phyloP scores from a whole-genome alignment of 2,797 vertebrate genomes.

The Hippoglossus hippoglossus region DNA sequence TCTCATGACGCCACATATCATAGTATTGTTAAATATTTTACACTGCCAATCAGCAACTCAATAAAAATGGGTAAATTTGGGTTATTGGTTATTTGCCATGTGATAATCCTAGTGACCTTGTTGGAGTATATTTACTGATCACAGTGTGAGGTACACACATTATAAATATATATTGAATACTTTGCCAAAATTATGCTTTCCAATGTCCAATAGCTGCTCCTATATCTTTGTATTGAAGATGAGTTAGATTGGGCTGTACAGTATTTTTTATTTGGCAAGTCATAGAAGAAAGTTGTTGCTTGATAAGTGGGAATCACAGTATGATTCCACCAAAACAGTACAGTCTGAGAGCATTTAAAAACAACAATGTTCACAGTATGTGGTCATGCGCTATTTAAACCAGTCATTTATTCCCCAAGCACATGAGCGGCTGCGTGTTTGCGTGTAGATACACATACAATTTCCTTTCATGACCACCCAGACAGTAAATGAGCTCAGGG shows the following conservation, averaged over 20 bases:
- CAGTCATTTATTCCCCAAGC: not conserved
- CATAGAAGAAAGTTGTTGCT: not conserved
- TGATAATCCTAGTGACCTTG: no score
- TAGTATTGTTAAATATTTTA: no score
- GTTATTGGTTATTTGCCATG: no score
- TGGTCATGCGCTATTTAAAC: constrained; percentile 15
- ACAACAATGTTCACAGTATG: not conserved
- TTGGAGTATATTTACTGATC: no score
- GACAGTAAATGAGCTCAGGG: constrained; percentile 74
- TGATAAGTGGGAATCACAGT: no score
- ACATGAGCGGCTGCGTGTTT: constrained; percentile 21
- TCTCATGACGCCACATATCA: no score
- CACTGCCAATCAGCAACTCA: no score
- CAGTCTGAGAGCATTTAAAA: not conserved
- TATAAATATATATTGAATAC: no score
- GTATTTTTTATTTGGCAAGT: not conserved
- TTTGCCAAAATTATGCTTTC: no score
- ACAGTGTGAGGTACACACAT: no score
- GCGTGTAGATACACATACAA: constrained; percentile 24
- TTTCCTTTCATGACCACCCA: constrained; percentile 76
- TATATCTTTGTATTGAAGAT: not conserved
- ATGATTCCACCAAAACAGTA: not conserved
- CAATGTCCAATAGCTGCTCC: no score
- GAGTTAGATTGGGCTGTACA: not conserved
- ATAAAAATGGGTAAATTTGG: no score